A percentile compares a stretch with the other conserved stretches of the same genome.
Conservation (phyloP, 2,113 vertebrate species). For the Neofelis nebulosa region DNA sequence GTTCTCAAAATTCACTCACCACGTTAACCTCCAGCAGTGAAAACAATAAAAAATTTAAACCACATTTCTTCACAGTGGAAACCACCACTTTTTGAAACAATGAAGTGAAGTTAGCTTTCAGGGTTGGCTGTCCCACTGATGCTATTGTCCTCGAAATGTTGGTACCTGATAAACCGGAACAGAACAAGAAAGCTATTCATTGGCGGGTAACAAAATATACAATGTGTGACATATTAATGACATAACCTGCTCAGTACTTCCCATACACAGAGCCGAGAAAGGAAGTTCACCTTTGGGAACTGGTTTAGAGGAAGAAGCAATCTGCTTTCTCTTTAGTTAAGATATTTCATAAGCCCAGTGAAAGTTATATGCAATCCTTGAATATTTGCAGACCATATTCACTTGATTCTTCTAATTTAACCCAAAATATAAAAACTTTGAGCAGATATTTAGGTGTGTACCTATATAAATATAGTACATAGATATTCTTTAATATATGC, state of each 20-base stretch:
- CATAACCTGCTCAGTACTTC: background rate
- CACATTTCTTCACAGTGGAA: constrained; percentile 65
- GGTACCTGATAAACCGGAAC: background rate
- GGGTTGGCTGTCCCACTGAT: background rate
- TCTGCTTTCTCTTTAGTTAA: background rate
- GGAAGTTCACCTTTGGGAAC: constrained; percentile 21
- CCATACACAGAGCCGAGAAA: background rate
- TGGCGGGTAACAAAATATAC: background rate
- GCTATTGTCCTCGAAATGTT: constrained; percentile 19
- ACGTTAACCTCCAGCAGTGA: background rate
- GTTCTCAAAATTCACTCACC: background rate
- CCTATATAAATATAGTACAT: background rate
- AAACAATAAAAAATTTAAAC: constrained; percentile 31
- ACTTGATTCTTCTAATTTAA: background rate
- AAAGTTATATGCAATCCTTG: background rate
- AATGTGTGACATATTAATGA: background rate
- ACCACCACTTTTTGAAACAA: constrained; percentile 66
- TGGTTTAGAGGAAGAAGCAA: background rate
- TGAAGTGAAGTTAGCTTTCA: background rate
- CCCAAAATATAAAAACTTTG: background rate
- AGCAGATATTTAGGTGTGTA: background rate
- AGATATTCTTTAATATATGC: background rate
- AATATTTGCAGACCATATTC: background rate
- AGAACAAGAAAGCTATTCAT: constrained; percentile 60
- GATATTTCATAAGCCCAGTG: background rate